Conservation (phyloP, 2,797 vertebrate species). For the Centropyge bicolor region DNA sequence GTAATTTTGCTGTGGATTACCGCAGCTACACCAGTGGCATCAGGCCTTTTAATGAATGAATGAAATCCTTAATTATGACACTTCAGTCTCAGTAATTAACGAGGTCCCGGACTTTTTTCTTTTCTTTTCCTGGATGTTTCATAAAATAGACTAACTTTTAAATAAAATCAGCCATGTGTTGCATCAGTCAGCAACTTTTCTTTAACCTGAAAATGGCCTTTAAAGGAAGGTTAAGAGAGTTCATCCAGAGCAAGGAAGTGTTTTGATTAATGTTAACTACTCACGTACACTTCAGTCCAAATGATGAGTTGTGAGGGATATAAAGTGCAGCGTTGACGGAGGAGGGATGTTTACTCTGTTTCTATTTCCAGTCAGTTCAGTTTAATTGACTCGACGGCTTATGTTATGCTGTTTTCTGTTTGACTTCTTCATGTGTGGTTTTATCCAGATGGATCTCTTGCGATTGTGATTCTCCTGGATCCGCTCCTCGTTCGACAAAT, state of each 20-base stretch:
- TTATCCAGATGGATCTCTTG: conserved; percentile 21
- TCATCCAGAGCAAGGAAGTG: not conserved
- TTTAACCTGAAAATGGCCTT: not conserved
- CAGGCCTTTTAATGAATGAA: conserved; percentile 45
- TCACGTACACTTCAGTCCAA: not conserved
- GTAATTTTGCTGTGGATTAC: conserved; percentile 62
- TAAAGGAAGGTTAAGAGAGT: not conserved
- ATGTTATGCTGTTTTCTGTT: conserved; percentile 16
- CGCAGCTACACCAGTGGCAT: conserved; percentile 38
- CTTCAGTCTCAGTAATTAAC: conserved; percentile 52
- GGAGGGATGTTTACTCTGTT: not conserved
- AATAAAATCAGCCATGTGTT: conserved; percentile 1
- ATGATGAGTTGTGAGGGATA: not conserved
- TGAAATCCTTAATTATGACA: conserved; percentile 48
- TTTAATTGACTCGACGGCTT: conserved; percentile 5
- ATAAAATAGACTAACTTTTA: conserved; percentile 37
- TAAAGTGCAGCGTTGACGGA: not conserved
- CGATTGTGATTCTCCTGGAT: conserved; percentile 12
- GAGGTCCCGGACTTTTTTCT: conserved; percentile 21
- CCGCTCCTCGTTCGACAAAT: conserved; percentile 14
- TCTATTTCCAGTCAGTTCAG: not conserved
- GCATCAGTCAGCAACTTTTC: not conserved
- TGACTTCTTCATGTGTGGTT: conserved; percentile 11
- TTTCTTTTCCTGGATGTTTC: conserved; percentile 26
- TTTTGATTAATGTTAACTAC: not conserved